Conservation (phyloP, 1,140 invertebrate species). For the Centruroides sculpturatus region DNA sequence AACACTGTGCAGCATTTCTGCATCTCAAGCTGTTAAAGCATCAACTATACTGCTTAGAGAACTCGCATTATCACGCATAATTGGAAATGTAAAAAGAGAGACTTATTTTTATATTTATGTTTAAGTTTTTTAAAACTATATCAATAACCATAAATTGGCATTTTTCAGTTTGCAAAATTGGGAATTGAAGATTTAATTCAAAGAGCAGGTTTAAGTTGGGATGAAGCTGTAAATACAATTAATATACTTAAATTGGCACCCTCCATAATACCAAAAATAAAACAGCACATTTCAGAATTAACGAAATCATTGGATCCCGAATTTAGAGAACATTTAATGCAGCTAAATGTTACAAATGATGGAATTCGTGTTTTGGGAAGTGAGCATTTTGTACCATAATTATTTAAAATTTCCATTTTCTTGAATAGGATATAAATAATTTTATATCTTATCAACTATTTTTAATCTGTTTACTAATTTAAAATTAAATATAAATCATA, state of each 20-base stretch:
- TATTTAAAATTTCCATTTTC: too few species aligned
- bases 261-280: conserved; percentile 9
- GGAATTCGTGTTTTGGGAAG: conserved; percentile 10
- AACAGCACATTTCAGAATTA: conserved; percentile 7
- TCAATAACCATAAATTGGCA: too few species aligned
- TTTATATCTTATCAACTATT: too few species aligned
- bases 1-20: neutral
- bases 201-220: conserved; percentile 6
- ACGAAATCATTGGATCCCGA: conserved; percentile 7
- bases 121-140: too few species aligned
- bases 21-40: neutral
- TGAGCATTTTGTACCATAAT: conserved; percentile 2
- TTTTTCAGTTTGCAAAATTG: conserved; percentile 10
- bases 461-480: too few species aligned
- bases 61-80: conserved; percentile 4
- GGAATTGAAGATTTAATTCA: conserved; percentile 12
- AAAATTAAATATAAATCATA: too few species aligned
- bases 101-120: too few species aligned
- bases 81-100: conserved; percentile 5
- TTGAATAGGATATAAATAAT: too few species aligned
- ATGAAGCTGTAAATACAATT: conserved; percentile 10
- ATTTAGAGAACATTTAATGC: conserved; percentile 5
- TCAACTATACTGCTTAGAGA: neutral
- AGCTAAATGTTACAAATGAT: conserved; percentile 5
- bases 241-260: conserved; percentile 10